Percentiles rank a stretch among this genome's conserved stretches.
Evolutionary conservation across 2,888 invertebrate species (phyloP).

Genomic region (Agrenia bidenticulata): DNA sequence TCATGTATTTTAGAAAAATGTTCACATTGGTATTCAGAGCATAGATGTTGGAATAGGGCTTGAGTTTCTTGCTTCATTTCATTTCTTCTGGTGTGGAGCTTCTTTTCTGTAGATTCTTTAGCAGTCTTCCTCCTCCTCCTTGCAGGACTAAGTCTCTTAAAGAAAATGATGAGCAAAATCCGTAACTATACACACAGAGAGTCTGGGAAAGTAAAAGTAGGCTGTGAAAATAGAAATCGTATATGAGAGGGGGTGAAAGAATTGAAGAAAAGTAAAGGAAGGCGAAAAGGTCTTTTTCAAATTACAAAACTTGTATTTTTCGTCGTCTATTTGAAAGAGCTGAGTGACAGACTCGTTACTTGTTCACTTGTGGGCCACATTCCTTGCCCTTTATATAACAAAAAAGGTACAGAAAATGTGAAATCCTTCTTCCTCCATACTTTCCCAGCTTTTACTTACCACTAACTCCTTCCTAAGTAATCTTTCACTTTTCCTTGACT

Average conservation of each 20-base stretch:
- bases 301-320: slow-evolving; percentile 41
- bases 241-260: background rate
- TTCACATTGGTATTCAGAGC: slow-evolving; percentile 39
- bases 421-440: slow-evolving; percentile 9
- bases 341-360: slow-evolving; percentile 48
- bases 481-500: slow-evolving; percentile 2
- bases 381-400: slow-evolving; percentile 6
- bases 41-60: slow-evolving; percentile 30
- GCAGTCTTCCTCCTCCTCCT: slow-evolving; percentile 2
- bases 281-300: slow-evolving; percentile 36
- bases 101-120: slow-evolving; percentile 10
- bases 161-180: slow-evolving; percentile 19
- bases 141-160: slow-evolving; percentile 10
- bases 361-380: slow-evolving; percentile 25
- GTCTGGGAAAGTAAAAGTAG: background rate
- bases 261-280: slow-evolving; percentile 3
- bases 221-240: background rate
- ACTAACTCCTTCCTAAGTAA: background rate
- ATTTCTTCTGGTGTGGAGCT: slow-evolving; percentile 20
- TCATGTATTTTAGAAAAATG: slow-evolving; percentile 41
- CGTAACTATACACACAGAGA: slow-evolving; percentile 19
- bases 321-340: slow-evolving; percentile 33
- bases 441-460: slow-evolving; percentile 4
- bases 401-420: background rate
- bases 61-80: slow-evolving; percentile 43